These are phyloP conservation scores for Acheta domesticus DNA, from an alignment of 2,888 invertebrate species.

Conservation along the genomic window DNA sequence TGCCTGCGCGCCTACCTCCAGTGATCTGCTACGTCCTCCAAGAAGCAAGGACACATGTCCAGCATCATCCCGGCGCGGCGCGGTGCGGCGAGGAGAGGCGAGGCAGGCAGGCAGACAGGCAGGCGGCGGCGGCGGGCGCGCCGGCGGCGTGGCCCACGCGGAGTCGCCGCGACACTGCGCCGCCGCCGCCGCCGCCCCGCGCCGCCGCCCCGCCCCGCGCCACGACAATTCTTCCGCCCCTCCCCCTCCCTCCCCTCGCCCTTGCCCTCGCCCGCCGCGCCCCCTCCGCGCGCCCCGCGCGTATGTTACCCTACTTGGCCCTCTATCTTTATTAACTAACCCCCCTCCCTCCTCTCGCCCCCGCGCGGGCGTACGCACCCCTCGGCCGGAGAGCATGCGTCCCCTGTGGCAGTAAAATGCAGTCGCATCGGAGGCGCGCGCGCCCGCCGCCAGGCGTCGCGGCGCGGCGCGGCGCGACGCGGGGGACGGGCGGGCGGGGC, in stretches of 20 bases:
- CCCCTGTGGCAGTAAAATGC: not conserved
- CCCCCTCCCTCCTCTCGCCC: constrained; percentile 24
- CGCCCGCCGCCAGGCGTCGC: not conserved
- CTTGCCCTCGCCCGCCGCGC: not conserved
- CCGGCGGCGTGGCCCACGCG: constrained; percentile 6
- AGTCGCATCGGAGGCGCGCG: not conserved
- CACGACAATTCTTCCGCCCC: not conserved
- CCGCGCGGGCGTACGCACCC: not conserved
- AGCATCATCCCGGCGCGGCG: too few species aligned
- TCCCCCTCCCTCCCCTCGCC: not conserved
- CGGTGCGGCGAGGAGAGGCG: too few species aligned
- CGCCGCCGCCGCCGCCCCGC: too few species aligned
- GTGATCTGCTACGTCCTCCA: too few species aligned
- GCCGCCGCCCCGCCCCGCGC: not conserved
- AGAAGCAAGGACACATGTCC: too few species aligned
- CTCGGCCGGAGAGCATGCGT: not conserved
- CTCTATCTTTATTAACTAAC: constrained; percentile 34
- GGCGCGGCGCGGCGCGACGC: not conserved
- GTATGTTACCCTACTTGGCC: constrained; percentile 24
- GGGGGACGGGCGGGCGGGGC: too few species aligned
- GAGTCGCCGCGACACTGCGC: not conserved
- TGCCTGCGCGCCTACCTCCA: too few species aligned
- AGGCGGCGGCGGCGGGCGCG: not conserved
- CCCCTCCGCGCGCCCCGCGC: constrained; percentile 20
- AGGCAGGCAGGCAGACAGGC: too few species aligned